Percentiles rank a stretch among this genome's conserved stretches.
These are phyloP conservation scores for Eupelmus urozonus DNA, from an alignment of 2,888 invertebrate species.

Conservation along the genomic window DNA sequence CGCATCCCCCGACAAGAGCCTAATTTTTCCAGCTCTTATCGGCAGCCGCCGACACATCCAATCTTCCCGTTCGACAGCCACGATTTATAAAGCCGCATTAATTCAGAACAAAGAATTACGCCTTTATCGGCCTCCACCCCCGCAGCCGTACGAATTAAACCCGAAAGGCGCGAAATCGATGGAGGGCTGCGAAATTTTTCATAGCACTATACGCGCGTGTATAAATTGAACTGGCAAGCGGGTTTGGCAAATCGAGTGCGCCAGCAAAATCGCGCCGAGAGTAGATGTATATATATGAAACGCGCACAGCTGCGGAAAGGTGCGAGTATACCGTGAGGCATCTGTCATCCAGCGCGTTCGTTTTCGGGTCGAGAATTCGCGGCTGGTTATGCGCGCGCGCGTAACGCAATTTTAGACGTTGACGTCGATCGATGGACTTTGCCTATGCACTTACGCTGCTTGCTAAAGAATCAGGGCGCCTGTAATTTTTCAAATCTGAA, in stretches of 20 bases:
- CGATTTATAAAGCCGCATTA: constrained; percentile 14
- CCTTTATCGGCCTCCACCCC: background rate
- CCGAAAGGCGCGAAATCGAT: constrained; percentile 24
- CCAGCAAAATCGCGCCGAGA: constrained; percentile 21
- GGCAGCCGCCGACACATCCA: background rate
- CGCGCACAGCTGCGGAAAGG: constrained; percentile 58
- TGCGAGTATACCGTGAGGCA: constrained; percentile 59
- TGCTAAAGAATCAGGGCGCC: constrained; percentile 18
- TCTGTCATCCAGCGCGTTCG: constrained; percentile 61
- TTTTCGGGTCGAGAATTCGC: background rate
- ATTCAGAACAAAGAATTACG: constrained; percentile 16
- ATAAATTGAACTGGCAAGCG: constrained; percentile 14
- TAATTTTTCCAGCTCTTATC: background rate
- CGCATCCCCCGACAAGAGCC: too few relatives aligned
- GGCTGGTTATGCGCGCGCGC: background rate
- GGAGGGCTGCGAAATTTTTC: constrained; percentile 15
- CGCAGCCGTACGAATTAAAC: constrained; percentile 31
- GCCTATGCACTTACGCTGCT: background rate
- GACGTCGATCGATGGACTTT: constrained; percentile 43
- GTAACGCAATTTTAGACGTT: constrained; percentile 41
- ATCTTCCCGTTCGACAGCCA: background rate
- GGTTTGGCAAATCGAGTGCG: constrained; percentile 49
- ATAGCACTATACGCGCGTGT: background rate
- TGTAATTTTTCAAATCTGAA: constrained; percentile 39
- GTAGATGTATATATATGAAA: constrained; percentile 45